Base-by-base conservation (phyloP, 2,113 vertebrate genomes). In the Xiphorhynchus elegans region DNA sequence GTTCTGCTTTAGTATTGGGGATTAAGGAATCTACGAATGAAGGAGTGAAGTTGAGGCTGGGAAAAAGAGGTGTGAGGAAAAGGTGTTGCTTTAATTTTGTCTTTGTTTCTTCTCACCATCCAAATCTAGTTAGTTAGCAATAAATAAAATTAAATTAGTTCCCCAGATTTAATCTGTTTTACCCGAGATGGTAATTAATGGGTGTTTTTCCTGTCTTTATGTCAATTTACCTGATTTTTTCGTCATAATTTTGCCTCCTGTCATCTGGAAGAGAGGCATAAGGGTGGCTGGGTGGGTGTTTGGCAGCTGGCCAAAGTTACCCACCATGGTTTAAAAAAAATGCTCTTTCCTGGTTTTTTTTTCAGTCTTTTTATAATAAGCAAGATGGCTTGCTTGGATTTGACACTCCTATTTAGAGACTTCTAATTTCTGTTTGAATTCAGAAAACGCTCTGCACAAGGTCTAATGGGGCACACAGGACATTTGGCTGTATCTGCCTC, bases 1-100 rank as follows among this genome's bases (percentile, higher is more conserved):
- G 2, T 37, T 37, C n/a, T 2, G 1, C 1, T 46, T n/a, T 52
- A 33, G 7, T 53, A 20, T 3, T 33, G 35, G 8, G 17, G 5
- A 59, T 23, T 70, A 58, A 50, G 44, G 6, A 50, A 28, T 62
- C 39, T 4, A 14, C 0, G 1, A 72, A 49, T 40, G 31, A 72
- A 70, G 16, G 17, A 67, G 3, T 62, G 60, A 55, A 63, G 6
- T 12, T 58, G 25, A 80, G 35, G 13, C 26, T 72, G 44, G 17
- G 14, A 37, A 86, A 64, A 73, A 37, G 4, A 11, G 1, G 13
- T 46, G 17, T 15, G 19, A 42, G 6, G 17, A 31, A n/a, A 72
- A 80, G 5, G 11, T 55, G 28, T 11, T 74, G 12, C 14, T 72
- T 46, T 49, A 31, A 31, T 67, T 72, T 87, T 80, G 10, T 49